Base-by-base conservation (phyloP, 2,113 vertebrate genomes). In the Ceyx margarethae region DNA sequence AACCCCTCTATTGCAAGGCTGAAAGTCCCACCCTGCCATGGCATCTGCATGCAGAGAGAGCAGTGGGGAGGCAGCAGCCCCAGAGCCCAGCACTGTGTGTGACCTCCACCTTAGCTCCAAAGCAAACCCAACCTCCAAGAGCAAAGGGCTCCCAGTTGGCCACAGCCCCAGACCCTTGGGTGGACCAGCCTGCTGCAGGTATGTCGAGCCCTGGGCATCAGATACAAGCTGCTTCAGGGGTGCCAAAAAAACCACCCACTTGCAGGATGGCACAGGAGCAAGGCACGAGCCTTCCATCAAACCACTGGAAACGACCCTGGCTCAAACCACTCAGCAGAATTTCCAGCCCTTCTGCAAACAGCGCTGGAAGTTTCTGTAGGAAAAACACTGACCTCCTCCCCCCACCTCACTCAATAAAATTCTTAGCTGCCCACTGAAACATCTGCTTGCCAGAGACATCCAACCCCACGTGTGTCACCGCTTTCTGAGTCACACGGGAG, bases 391-490 rank as follows among this genome's bases (percentile, higher is more conserved):
- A 8, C 1, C 7, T 3, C 2, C 9, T 11, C 10, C 48, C 3
- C 6, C 15, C 2, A 21, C 22, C 48, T 22, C 22, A 15, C 43
- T 48, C 12, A 25, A 5, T 51, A 25, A 5, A 56, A 76, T 77
- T 45, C 81, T 84, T 48, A 58, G 64, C 91, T 91, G 84, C 67
- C 89, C 81, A 84, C 50, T 60, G 57, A 28, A 84, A 91, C 89
- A 93, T 93, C 91, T 96, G 94, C 84, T 40, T 74, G 48, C 89
- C 95, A 95, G 95, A 95, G 64, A 46, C 22, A 10, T 7, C 58
- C 58, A n/a, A 2, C n/a, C 48, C 75, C 0, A 1, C 4, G 2
- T 13, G 51, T 91, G 92, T 82, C 81, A 48, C 71, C 3, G 4
- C 81, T 43, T 21, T 62, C 64, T 66, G 74, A 85, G 78, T 71